Evolutionary conservation across 2,888 invertebrate species (phyloP).

Genomic region (Girardia tigrina): DNA sequence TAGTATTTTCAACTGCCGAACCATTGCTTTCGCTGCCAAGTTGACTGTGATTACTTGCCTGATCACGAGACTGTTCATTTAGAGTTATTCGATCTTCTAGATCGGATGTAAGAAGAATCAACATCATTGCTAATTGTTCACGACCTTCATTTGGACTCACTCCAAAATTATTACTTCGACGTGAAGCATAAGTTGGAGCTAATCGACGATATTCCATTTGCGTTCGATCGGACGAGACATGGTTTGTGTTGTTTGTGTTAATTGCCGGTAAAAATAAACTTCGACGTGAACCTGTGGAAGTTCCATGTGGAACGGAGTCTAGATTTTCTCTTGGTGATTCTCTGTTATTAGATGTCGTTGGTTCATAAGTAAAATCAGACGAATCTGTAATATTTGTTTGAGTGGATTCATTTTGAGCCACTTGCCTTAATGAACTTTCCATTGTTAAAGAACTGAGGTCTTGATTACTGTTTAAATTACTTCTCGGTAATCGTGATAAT

Average conservation of each 20-base stretch:
- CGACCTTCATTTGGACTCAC: conserved; percentile 28
- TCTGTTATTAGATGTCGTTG: not conserved
- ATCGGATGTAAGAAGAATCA: conserved; percentile 34
- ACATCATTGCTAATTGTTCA: conserved; percentile 34
- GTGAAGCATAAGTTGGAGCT: conserved; percentile 27
- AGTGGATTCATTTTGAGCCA: not conserved
- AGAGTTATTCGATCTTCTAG: conserved; percentile 33
- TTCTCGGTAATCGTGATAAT: not conserved
- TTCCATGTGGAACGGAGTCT: not conserved
- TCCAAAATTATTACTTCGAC: not conserved
- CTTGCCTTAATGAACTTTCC: not conserved
- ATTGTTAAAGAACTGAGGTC: not conserved
- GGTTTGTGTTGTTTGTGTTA: not conserved
- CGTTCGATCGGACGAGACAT: not conserved
- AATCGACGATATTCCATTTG: conserved; percentile 32
- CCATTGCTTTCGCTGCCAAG: not conserved
- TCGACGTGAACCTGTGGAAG: not conserved
- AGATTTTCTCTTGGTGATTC: not conserved
- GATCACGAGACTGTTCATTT: conserved; percentile 21
- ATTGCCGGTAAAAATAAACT: not conserved
- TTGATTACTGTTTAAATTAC: not conserved
- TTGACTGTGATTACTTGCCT: not conserved
- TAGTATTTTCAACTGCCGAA: not conserved
- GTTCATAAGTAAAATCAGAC: not conserved
- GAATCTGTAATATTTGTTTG: not conserved